Base-by-base conservation (phyloP, 2,113 vertebrate genomes). In the Dipodomys merriami region DNA sequence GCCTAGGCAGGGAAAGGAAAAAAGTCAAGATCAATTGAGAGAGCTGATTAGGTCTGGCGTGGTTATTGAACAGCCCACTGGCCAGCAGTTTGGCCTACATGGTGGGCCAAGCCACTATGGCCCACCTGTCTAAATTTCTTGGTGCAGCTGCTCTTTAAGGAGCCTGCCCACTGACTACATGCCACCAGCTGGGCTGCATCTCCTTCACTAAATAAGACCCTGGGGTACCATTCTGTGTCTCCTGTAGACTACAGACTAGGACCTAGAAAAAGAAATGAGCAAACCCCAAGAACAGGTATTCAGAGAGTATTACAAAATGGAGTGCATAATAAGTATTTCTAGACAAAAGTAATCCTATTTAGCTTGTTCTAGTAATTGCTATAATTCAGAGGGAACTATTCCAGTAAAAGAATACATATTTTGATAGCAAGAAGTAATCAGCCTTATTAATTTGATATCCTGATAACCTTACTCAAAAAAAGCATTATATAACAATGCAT, bases 81-180 rank as follows among this genome's bases (percentile, higher is more conserved):
- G 39, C 39, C 39, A 39, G 39, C 39, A 39, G 39, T 39, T 39
- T 0, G 13, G 85, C 2, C 83, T n/a, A 7, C 23, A 6, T 0
- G 9, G 13, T 2, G 22, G 53, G 62, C 23, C 23, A 25, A 25
- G 83, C 27, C 9, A 49, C 25, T 0, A 1, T 2, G 0, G 1
- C 25, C 20, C 0, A 0, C 65, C 83, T 16, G 0, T 1, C 33
- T n/a, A 8, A 1, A 30, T 3, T 7, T 67, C 62, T 44, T 19
- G 9, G 22, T 3, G 0, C 0, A 0, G 44, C 6, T 29, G 35
- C 7, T 27, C 2, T 10, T 49, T 29, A 27, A 49, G n/a, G 53
- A 46, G 22, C 7, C 7, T 16, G 0, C 39, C 12, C 1, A 4
- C 25, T 19, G 29, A 57, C n/a, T 30, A 6, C 44, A 25, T 0